Percentiles rank a stretch among this genome's conserved stretches.
Evolutionary conservation across 2,797 vertebrate species (phyloP).

Genomic region (Fistularia tabacaria): DNA sequence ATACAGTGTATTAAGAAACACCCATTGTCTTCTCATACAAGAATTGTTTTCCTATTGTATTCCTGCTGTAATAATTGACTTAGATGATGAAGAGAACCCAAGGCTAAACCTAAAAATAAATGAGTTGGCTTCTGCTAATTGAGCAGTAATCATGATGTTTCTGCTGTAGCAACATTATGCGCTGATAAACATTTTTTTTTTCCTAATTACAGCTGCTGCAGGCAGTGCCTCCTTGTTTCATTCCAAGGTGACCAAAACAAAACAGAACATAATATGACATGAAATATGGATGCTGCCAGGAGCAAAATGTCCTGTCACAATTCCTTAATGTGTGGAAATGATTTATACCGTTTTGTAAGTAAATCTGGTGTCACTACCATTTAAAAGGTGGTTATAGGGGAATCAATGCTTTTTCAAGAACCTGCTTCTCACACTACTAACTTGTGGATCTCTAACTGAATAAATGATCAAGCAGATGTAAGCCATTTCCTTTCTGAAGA

Average conservation of each 20-base stretch:
- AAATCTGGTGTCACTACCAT: conserved; percentile 58
- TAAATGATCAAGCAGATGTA: conserved; percentile 47
- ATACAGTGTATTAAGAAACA: conserved; percentile 1
- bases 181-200: conserved; percentile 70
- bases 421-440: conserved; percentile 51
- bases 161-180: conserved; percentile 67
- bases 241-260: conserved; percentile 76
- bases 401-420: conserved; percentile 56
- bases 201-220: conserved; percentile 73
- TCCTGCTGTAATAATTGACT: conserved; percentile 20
- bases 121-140: conserved; percentile 73
- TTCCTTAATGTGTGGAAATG: conserved; percentile 66
- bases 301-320: conserved; percentile 65
- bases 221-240: conserved; percentile 58
- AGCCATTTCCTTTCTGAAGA: conserved; percentile 53
- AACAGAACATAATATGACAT: conserved; percentile 71
- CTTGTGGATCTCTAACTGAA: conserved; percentile 35
- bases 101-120: conserved; percentile 70
- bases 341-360: conserved; percentile 63
- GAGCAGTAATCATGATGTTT: conserved; percentile 64
- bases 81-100: conserved; percentile 45
- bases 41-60: conserved; percentile 28
- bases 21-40: conserved; percentile 14
- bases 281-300: conserved; percentile 69
- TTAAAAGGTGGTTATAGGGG: conserved; percentile 47